Evolutionary conservation across 2,888 invertebrate species (phyloP).

Genomic region (Spisula solida): DNA sequence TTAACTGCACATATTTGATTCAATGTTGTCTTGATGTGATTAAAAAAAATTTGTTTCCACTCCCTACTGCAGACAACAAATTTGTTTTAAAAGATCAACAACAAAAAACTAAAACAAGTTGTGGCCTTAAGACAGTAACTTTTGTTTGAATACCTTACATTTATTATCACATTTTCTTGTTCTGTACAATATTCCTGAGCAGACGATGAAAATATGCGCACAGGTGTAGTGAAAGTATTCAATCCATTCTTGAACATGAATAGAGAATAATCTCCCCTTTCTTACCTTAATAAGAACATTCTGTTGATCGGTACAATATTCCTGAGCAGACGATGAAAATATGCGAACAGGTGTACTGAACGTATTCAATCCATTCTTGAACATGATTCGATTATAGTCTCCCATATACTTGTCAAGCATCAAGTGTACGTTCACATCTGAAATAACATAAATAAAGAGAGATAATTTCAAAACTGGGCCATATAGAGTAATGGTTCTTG

Average conservation of each 20-base stretch:
- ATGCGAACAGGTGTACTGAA: neutral
- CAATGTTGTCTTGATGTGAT: too few relatives aligned
- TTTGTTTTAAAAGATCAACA: too few relatives aligned
- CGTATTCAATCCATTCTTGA: conserved; percentile 1
- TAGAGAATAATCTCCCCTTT: neutral
- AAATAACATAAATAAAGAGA: neutral
- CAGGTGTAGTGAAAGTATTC: neutral
- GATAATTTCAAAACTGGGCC: too few relatives aligned
- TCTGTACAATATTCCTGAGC: conserved; percentile 33
- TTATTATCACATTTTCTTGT: conserved; percentile 34
- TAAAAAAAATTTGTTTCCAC: too few relatives aligned
- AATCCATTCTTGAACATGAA: conserved; percentile 29
- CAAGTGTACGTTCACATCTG: conserved; percentile 51
- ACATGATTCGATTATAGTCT: conserved; percentile 50
- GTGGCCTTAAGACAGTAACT: too few relatives aligned
- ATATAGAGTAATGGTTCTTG: too few relatives aligned
- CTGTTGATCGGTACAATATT: conserved; percentile 24
- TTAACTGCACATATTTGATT: too few relatives aligned
- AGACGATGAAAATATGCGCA: conserved; percentile 28
- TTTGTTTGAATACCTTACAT: conserved; percentile 15
- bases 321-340: conserved; percentile 29
- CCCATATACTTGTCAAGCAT: conserved; percentile 61
- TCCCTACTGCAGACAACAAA: too few relatives aligned
- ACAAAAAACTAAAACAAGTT: too few relatives aligned
- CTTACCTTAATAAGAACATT: conserved; percentile 50